Percentiles rank a stretch among this genome's conserved stretches.
Evolutionary conservation across 53 echinoderm and acorn worm genomes (phyloP).

Genomic region (Actinopyga echinites): DNA sequence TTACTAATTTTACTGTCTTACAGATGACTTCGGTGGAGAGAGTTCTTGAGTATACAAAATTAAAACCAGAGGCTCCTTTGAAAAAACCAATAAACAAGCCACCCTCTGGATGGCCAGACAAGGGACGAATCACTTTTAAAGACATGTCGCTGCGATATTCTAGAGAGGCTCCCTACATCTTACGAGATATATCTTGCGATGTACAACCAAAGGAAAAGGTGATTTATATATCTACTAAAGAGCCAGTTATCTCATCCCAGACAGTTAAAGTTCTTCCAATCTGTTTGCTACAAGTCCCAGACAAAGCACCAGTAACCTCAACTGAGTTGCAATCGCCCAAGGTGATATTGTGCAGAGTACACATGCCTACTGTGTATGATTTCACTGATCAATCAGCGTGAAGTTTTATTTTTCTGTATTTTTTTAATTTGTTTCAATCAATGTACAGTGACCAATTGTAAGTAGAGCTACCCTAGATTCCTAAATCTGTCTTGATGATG

Average conservation of each 20-base stretch:
- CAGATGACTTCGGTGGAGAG: slow-evolving; percentile 97
- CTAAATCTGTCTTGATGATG: too few relatives aligned
- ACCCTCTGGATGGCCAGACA: slow-evolving; percentile 68
- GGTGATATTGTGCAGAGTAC: too few relatives aligned
- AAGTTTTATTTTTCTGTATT: too few relatives aligned
- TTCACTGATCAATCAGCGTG: too few relatives aligned
- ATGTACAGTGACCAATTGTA: too few relatives aligned
- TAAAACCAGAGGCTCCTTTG: slow-evolving; percentile 78
- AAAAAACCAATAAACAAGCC: slow-evolving; percentile 56
- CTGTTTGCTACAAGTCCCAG: neutral
- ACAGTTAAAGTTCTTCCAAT: too few relatives aligned
- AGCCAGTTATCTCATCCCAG: too few relatives aligned
- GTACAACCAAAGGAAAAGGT: slow-evolving; percentile 87
- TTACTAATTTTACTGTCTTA: slow-evolving; percentile 13
- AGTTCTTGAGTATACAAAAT: slow-evolving; percentile 81
- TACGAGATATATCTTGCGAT: slow-evolving; percentile 66
- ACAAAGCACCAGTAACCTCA: neutral
- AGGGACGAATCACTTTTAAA: slow-evolving; percentile 71
- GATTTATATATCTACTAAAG: neutral
- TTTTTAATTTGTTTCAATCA: too few relatives aligned
- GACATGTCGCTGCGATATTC: slow-evolving; percentile 74
- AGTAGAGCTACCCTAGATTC: too few relatives aligned
- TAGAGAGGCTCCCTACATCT: slow-evolving; percentile 59
- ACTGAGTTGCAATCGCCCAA: neutral
- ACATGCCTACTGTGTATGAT: too few relatives aligned